Evolutionary conservation across 2,113 vertebrate species (phyloP).

Genomic region (Myiozetetes cayanensis): DNA sequence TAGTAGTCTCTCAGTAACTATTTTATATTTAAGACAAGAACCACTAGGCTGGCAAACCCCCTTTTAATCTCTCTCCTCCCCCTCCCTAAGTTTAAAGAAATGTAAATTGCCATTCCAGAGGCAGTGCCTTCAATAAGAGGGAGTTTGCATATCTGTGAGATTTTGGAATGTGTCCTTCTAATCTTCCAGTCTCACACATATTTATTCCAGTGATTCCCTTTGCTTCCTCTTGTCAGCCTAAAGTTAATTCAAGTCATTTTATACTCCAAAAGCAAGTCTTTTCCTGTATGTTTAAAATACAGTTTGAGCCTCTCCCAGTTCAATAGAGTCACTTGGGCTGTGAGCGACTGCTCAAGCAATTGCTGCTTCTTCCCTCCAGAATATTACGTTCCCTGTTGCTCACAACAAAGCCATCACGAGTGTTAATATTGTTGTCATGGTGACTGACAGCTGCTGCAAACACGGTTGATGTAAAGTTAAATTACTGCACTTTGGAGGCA

Average conservation of each 20-base stretch:
- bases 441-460: constrained; percentile 65
- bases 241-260: constrained; percentile 45
- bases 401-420: constrained; percentile 9
- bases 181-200: neutral
- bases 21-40: neutral
- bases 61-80: neutral
- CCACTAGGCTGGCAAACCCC: neutral
- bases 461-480: neutral
- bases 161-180: neutral
- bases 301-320: constrained; percentile 21
- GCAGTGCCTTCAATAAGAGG: neutral
- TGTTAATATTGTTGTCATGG: constrained; percentile 42
- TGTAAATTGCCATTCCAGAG: neutral
- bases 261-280: neutral
- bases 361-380: neutral
- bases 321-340: neutral
- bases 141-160: neutral
- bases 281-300: neutral
- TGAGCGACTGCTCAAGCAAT: neutral
- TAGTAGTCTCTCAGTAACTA: neutral
- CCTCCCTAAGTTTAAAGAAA: neutral
- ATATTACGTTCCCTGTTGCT: neutral
- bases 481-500: neutral
- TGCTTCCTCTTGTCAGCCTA: constrained; percentile 1
- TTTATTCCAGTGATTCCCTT: neutral